Evolutionary conservation across 2,888 invertebrate genomes (phyloP).

Genomic region (Phortica okadai): DNA sequence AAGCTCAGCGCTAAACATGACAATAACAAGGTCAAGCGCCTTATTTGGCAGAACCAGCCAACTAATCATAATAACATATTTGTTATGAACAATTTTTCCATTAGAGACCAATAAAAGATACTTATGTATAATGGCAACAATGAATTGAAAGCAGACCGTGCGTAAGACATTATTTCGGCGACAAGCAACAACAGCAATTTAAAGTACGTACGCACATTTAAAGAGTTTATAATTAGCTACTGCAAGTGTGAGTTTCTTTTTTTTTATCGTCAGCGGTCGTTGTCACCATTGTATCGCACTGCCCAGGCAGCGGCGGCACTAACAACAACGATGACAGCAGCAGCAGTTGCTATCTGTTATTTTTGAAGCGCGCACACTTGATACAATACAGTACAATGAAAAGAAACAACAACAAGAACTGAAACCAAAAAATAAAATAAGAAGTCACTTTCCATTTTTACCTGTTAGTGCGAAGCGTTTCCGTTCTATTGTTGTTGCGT

Average conservation of each 20-base stretch:
- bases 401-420: background rate
- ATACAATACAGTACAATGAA: conserved; percentile 11
- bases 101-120: background rate
- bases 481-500: conserved; percentile 62
- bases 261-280: conserved; percentile 56
- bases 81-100: conserved; percentile 53
- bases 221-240: conserved; percentile 21
- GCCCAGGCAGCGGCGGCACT: background rate
- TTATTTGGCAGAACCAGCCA: conserved; percentile 54
- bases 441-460: conserved; percentile 66
- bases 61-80: conserved; percentile 24
- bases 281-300: conserved; percentile 45
- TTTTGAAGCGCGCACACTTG: conserved; percentile 47
- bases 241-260: conserved; percentile 21
- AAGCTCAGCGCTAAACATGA: conserved; percentile 45
- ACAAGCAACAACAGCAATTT: background rate
- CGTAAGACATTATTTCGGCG: background rate
- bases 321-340: background rate
- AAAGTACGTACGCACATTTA: background rate
- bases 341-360: conserved; percentile 54
- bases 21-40: conserved; percentile 65
- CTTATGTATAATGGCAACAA: background rate
- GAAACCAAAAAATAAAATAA: conserved; percentile 24
- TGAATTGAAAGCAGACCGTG: background rate
- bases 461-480: conserved; percentile 55